Conservation (phyloP, 2,888 invertebrate genomes). For the Prenolepis imparis region DNA sequence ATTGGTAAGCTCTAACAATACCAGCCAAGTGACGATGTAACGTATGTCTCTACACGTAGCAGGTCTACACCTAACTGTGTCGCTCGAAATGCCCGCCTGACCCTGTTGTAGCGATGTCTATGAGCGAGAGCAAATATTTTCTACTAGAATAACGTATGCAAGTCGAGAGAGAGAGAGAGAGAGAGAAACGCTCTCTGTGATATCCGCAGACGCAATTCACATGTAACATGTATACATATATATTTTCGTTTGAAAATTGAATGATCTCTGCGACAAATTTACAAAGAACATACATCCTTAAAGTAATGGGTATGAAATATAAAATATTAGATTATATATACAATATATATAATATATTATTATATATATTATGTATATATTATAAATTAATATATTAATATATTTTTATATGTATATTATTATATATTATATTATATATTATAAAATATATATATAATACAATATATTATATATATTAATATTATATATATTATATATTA, state of each 20-base stretch:
- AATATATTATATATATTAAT: no score
- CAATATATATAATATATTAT: no score
- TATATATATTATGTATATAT: no score
- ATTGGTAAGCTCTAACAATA: constrained; percentile 83
- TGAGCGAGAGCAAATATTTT: constrained; percentile 62
- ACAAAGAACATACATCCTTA: not conserved
- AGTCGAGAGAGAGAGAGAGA: not conserved
- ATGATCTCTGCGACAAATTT: not conserved
- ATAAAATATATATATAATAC: no score
- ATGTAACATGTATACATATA: not conserved
- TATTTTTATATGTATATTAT: no score
- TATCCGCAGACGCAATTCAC: not conserved
- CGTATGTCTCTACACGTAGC: constrained; percentile 66
- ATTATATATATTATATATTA: no score
- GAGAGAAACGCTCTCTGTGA: not conserved
- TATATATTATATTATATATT: no score
- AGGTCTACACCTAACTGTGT: constrained; percentile 76
- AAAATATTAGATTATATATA: no score
- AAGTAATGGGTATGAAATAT: no score
- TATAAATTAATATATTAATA: no score
- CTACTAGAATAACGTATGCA: not conserved
- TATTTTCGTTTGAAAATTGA: not conserved
- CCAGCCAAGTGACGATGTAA: constrained; percentile 82
- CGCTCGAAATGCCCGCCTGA: constrained; percentile 80
- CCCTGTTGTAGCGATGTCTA: constrained; percentile 79